These are phyloP conservation scores for Dryomyza anilis DNA, from an alignment of 2,888 invertebrate genomes.

Conservation along the genomic window DNA sequence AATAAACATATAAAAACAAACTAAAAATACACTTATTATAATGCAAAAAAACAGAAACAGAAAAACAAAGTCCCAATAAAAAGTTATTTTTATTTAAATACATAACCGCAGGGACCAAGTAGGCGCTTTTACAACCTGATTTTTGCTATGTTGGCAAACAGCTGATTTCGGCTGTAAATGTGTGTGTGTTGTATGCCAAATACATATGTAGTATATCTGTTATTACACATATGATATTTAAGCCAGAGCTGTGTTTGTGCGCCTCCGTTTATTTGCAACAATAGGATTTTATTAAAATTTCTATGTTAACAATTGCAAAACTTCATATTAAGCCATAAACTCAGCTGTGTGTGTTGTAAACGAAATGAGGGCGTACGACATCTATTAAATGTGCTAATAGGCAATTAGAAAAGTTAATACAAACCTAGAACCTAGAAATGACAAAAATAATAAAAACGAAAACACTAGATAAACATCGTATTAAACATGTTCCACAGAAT, in stretches of 20 bases:
- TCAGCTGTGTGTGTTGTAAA: background rate
- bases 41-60: background rate
- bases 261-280: slow-evolving; percentile 1
- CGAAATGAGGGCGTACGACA: too few relatives aligned
- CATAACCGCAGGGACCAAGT: slow-evolving; percentile 1
- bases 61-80: background rate
- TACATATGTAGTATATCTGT: too few relatives aligned
- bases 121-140: background rate
- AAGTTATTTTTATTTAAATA: slow-evolving; percentile 16
- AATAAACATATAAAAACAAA: too few relatives aligned
- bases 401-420: too few relatives aligned
- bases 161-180: background rate
- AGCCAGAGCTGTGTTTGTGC: background rate
- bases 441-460: too few relatives aligned
- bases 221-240: too few relatives aligned
- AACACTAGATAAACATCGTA: too few relatives aligned
- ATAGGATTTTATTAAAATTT: slow-evolving; percentile 17
- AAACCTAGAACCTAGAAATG: too few relatives aligned
- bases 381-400: too few relatives aligned
- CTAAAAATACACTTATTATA: too few relatives aligned
- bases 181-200: background rate
- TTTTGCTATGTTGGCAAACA: background rate
- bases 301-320: slow-evolving; percentile 31
- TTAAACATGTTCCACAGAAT: too few relatives aligned
- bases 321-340: slow-evolving; percentile 47